phyloP scores from a whole-genome alignment of 2,113 vertebrate genomes.

The Hippocampus abdominalis region DNA sequence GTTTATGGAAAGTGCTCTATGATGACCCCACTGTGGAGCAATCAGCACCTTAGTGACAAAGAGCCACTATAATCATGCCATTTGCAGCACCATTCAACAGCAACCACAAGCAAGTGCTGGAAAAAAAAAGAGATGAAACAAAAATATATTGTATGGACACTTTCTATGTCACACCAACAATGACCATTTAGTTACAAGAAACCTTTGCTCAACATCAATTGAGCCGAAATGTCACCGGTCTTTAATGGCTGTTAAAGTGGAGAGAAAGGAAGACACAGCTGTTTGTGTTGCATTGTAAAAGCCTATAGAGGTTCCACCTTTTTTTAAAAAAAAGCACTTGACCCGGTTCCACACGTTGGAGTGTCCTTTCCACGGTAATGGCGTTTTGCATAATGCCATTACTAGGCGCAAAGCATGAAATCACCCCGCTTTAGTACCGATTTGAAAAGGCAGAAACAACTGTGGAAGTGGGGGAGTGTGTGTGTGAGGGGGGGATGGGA shows the following conservation, averaged over 20 bases:
- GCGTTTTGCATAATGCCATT: slow-evolving; percentile 73
- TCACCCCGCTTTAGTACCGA: slow-evolving; percentile 55
- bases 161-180: slow-evolving; percentile 51
- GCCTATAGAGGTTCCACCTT: slow-evolving; percentile 44
- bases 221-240: slow-evolving; percentile 29
- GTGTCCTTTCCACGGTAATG: slow-evolving; percentile 69
- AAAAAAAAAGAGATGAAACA: slow-evolving; percentile 31
- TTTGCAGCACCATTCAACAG: slow-evolving; percentile 45
- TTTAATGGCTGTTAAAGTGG: slow-evolving; percentile 39
- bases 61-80: slow-evolving; percentile 60
- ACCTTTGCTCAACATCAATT: slow-evolving; percentile 42
- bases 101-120: slow-evolving; percentile 33
- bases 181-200: slow-evolving; percentile 44
- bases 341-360: slow-evolving; percentile 55
- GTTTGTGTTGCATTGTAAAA: slow-evolving; percentile 46
- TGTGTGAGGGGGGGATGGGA: slow-evolving; percentile 19
- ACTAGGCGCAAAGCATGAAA: slow-evolving; percentile 72
- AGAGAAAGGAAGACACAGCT: slow-evolving; percentile 25
- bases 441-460: slow-evolving; percentile 37
- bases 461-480: not conserved
- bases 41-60: slow-evolving; percentile 73
- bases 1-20: slow-evolving; percentile 68
- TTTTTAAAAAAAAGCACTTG: slow-evolving; percentile 41
- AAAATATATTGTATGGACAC: slow-evolving; percentile 40
- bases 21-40: slow-evolving; percentile 59